Evolutionary conservation across 1,140 invertebrate genomes (phyloP).

Genomic region (Cherax quadricarinatus): DNA sequence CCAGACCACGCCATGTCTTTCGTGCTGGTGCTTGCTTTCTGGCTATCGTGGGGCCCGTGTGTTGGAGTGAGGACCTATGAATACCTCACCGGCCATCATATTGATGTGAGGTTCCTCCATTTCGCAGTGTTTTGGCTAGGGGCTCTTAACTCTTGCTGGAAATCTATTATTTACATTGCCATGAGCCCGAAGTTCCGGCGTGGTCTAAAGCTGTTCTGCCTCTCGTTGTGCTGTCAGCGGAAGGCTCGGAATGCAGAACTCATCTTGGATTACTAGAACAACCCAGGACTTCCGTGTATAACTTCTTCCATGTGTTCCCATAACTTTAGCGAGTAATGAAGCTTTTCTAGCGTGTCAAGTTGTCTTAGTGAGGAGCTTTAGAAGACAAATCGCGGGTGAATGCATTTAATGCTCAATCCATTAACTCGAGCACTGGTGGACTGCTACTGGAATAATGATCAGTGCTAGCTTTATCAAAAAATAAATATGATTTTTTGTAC

Average conservation of each 20-base stretch:
- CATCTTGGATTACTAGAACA: constrained; percentile 69
- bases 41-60: constrained; percentile 95
- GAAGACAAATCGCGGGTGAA: constrained; percentile 47
- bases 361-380: constrained; percentile 50
- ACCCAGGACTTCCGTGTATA: constrained; percentile 43
- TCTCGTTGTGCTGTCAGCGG: constrained; percentile 88
- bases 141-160: constrained; percentile 95
- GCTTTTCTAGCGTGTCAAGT: constrained; percentile 53
- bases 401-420: constrained; percentile 55
- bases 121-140: constrained; percentile 96
- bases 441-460: constrained; percentile 33
- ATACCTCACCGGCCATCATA: constrained; percentile 76
- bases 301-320: constrained; percentile 58
- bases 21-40: constrained; percentile 91
- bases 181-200: constrained; percentile 94
- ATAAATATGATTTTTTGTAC: constrained; percentile 52
- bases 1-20: constrained; percentile 97
- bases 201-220: constrained; percentile 89
- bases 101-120: constrained; percentile 89
- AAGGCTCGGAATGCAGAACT: constrained; percentile 64
- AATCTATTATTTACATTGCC: constrained; percentile 90
- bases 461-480: constrained; percentile 48
- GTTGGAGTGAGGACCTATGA: constrained; percentile 85
- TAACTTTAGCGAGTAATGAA: constrained; percentile 38
- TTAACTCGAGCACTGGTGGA: constrained; percentile 35